Percentiles rank a stretch among this genome's conserved stretches.
Conservation (phyloP, 2,888 invertebrate genomes). For the Panzeria rudis region DNA sequence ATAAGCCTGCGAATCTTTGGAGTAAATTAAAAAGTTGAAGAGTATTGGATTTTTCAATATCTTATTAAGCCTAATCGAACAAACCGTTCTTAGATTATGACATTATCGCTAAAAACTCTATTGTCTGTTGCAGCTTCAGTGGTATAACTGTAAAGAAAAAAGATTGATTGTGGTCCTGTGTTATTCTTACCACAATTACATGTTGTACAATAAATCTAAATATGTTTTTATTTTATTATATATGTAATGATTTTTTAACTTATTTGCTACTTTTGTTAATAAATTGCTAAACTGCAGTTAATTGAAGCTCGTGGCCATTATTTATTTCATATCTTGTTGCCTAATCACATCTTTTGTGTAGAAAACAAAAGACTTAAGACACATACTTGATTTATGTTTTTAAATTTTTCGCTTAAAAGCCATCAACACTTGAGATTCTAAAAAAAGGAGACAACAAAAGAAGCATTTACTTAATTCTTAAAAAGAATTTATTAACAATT, state of each 20-base stretch:
- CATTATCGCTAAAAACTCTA: no score
- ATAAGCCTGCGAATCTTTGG: no score
- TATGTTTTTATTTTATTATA: neutral
- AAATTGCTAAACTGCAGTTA: neutral
- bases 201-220: neutral
- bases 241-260: neutral
- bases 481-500: conserved; percentile 27
- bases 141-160: neutral
- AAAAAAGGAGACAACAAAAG: neutral
- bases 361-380: conserved; percentile 54
- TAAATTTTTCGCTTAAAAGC: neutral
- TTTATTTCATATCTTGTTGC: neutral
- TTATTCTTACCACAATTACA: neutral
- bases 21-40: no score
- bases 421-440: neutral
- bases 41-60: no score
- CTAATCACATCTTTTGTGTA: neutral
- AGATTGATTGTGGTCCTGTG: neutral
- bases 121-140: no score
- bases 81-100: no score
- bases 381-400: conserved; percentile 38
- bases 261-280: neutral
- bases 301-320: neutral
- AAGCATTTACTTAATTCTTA: neutral
- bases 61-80: no score